A percentile compares a stretch with the other conserved stretches of the same genome.
phyloP scores from a whole-genome alignment of 2,888 invertebrate species.

The Acronicta psi region DNA sequence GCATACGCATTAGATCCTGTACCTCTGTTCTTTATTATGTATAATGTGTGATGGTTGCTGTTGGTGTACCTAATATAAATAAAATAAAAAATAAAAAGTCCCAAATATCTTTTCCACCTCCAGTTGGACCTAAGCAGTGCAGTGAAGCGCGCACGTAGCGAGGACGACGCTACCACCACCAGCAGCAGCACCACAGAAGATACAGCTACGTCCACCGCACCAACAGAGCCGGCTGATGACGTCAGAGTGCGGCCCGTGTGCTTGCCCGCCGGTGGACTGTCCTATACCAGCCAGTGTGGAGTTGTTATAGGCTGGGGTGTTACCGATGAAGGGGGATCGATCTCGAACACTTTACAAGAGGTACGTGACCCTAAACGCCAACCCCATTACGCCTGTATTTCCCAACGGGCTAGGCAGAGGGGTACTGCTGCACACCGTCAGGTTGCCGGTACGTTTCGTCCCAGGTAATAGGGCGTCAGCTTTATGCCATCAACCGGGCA shows the following conservation, averaged over 20 bases:
- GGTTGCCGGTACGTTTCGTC: no score
- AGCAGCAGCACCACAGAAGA: constrained; percentile 21
- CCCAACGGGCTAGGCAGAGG: no score
- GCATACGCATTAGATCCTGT: no score
- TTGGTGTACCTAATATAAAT: no score
- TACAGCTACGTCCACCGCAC: constrained; percentile 12
- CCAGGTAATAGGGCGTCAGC: no score
- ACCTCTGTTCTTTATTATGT: no score
- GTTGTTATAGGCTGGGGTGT: constrained; percentile 95
- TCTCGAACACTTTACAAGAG: constrained; percentile 92
- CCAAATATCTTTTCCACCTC: constrained; percentile 14
- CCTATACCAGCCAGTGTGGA: constrained; percentile 86
- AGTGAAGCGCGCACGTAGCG: constrained; percentile 68
- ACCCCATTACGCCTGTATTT: no score
- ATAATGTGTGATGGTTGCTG: no score
- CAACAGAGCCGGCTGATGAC: constrained; percentile 64
- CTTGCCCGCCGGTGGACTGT: constrained; percentile 90
- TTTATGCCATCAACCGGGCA: no score
- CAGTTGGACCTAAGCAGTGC: constrained; percentile 81
- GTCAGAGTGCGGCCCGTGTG: constrained; percentile 93
- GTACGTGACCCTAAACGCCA: no score
- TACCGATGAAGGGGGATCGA: constrained; percentile 91
- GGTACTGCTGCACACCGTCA: no score
- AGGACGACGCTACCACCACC: constrained; percentile 25
- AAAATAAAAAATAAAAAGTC: no score